Conservation (phyloP, 2,888 invertebrate genomes). For the Diarsia rubi region DNA sequence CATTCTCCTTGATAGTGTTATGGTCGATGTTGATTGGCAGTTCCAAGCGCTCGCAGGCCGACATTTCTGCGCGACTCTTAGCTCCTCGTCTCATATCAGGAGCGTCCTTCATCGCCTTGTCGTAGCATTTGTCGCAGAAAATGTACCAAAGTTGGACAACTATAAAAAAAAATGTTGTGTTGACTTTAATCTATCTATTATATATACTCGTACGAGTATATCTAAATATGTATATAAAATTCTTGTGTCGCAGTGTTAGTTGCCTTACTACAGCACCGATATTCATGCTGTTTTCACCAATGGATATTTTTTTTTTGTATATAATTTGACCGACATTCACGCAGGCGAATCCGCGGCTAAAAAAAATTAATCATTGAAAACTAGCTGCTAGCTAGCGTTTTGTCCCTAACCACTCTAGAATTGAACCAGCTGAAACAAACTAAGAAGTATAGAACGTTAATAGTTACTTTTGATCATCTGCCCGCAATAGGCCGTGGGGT, state of each 20-base stretch:
- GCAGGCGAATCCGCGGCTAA: too few species aligned
- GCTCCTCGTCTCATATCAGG: constrained; percentile 82
- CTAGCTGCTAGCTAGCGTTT: background rate
- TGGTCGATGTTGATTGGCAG: constrained; percentile 83
- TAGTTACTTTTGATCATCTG: constrained; percentile 80
- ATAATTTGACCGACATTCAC: too few species aligned
- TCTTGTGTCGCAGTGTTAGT: too few species aligned
- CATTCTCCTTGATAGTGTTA: constrained; percentile 97
- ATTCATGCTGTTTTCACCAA: too few species aligned
- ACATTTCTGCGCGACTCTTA: constrained; percentile 73
- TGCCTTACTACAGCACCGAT: too few species aligned
- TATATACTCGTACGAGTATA: too few species aligned
- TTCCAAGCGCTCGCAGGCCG: constrained; percentile 67
- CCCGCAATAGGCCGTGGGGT: constrained; percentile 76
- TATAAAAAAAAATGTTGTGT: constrained; percentile 61
- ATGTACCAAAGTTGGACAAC: constrained; percentile 96
- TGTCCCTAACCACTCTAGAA: background rate
- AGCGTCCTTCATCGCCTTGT: constrained; percentile 91
- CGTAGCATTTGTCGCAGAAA: constrained; percentile 97
- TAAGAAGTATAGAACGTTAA: background rate
- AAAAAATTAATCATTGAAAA: background rate
- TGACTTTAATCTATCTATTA: background rate
- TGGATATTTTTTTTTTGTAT: too few species aligned
- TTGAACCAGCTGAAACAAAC: background rate
- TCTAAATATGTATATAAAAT: too few species aligned